Percentiles rank a stretch among this genome's conserved stretches.
These are phyloP conservation scores for Anticlea derivata DNA, from an alignment of 2,888 invertebrate species.

Conservation along the genomic window DNA sequence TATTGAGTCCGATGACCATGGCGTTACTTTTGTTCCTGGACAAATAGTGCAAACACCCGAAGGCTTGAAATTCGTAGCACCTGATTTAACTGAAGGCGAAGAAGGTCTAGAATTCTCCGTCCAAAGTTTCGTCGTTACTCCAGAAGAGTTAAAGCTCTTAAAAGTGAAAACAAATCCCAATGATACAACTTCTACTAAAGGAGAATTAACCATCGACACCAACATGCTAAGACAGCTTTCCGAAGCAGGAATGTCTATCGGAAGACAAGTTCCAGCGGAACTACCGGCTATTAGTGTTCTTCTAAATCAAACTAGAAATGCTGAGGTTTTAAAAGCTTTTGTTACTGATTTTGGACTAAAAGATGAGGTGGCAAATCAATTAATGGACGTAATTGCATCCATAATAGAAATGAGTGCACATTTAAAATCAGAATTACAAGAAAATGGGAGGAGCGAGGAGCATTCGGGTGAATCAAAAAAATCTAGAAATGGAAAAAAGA, in stretches of 20 bases:
- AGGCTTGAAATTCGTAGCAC: constrained; percentile 88
- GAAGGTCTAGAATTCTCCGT: constrained; percentile 88
- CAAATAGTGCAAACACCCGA: constrained; percentile 89
- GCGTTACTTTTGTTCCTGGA: constrained; percentile 90
- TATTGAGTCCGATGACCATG: constrained; percentile 87
- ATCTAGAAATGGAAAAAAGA: constrained; percentile 59
- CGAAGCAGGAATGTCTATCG: constrained; percentile 87
- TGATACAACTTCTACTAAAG: constrained; percentile 79
- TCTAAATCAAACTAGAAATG: constrained; percentile 75
- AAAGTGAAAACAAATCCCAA: constrained; percentile 80
- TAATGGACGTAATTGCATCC: constrained; percentile 77
- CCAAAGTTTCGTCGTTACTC: constrained; percentile 86
- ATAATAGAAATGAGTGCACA: constrained; percentile 81
- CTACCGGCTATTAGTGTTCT: constrained; percentile 85
- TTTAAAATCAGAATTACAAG: constrained; percentile 70
- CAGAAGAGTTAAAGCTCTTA: constrained; percentile 75
- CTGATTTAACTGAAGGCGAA: constrained; percentile 86
- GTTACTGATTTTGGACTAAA: constrained; percentile 77
- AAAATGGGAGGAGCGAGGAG: constrained; percentile 53
- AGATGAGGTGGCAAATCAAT: constrained; percentile 79
- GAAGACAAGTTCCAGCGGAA: constrained; percentile 85
- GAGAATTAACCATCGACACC: constrained; percentile 86
- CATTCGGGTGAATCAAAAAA: constrained; percentile 55
- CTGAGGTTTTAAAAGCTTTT: constrained; percentile 77
- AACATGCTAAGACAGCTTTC: constrained; percentile 86